phyloP scores from a whole-genome alignment of 1,140 invertebrate genomes.

The Maconellicoccus hirsutus region DNA sequence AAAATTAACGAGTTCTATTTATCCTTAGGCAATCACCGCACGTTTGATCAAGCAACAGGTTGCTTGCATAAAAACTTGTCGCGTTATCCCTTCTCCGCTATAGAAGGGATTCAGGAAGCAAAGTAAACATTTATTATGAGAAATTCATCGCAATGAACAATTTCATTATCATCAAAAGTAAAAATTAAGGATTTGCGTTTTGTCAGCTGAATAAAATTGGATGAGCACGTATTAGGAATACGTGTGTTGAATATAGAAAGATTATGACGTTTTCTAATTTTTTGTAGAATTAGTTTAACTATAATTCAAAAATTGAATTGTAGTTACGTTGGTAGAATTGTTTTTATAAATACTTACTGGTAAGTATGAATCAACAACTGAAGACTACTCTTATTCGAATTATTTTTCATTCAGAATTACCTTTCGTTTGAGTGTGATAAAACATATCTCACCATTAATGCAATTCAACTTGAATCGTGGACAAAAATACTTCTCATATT shows the following conservation, averaged over 20 bases:
- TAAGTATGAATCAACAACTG: no score
- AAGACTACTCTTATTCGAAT: not conserved
- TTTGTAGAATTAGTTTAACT: no score
- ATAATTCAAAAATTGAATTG: no score
- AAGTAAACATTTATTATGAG: not conserved
- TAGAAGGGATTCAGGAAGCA: not conserved
- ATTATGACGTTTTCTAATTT: no score
- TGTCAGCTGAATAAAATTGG: no score
- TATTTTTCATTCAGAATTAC: not conserved
- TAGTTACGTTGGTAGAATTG: not conserved
- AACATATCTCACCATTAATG: not conserved
- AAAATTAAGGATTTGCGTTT: no score
- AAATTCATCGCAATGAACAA: not conserved
- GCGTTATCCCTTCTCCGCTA: not conserved
- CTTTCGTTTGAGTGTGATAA: not conserved
- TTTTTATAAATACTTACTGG: not conserved
- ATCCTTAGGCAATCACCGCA: not conserved
- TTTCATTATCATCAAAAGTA: not conserved
- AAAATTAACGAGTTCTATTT: conserved; percentile 17
- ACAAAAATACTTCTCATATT: not conserved
- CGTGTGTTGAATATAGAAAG: no score
- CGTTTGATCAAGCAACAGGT: conserved; percentile 16
- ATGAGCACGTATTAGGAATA: no score
- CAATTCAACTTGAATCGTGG: not conserved
- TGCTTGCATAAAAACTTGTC: conserved; percentile 16